phyloP scores from a whole-genome alignment of 2,797 vertebrate genomes.

The Sebastes wilsoni region DNA sequence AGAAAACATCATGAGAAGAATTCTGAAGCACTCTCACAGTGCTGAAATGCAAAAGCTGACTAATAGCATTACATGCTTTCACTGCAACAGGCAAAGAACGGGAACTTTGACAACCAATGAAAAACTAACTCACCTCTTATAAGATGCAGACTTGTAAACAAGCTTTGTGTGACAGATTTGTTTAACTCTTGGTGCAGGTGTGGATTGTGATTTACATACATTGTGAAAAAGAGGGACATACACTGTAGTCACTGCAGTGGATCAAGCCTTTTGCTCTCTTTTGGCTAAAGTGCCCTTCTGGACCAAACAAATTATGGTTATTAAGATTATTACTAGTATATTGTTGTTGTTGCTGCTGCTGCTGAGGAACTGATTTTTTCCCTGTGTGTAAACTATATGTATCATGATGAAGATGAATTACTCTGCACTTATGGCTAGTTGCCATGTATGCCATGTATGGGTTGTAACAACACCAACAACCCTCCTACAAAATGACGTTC shows the following conservation, averaged over 20 bases:
- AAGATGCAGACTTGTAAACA: slow-evolving; percentile 52
- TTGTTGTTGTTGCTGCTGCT: background rate
- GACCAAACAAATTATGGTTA: background rate
- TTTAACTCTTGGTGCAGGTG: slow-evolving; percentile 24
- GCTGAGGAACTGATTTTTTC: background rate
- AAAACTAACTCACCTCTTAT: slow-evolving; percentile 41
- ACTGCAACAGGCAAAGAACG: slow-evolving; percentile 50
- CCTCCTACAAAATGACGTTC: fast-evolving
- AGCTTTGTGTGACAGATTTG: slow-evolving; percentile 37
- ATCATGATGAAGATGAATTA: background rate
- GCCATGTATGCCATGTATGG: no score
- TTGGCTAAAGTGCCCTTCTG: background rate
- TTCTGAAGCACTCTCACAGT: slow-evolving; percentile 34
- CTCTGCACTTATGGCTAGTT: background rate
- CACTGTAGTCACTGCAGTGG: background rate
- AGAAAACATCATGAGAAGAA: slow-evolving; percentile 56
- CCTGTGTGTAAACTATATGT: background rate
- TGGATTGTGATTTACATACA: slow-evolving; percentile 12
- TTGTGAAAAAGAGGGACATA: background rate
- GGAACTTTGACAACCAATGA: slow-evolving; percentile 41
- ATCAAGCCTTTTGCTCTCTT: background rate
- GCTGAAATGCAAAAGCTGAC: slow-evolving; percentile 58
- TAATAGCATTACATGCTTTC: slow-evolving; percentile 67
- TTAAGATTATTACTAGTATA: background rate
- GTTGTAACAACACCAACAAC: no score